Percentiles rank a stretch among this genome's conserved stretches.
phyloP scores from a whole-genome alignment of 2,797 vertebrate genomes.

The Diceros bicornis region DNA sequence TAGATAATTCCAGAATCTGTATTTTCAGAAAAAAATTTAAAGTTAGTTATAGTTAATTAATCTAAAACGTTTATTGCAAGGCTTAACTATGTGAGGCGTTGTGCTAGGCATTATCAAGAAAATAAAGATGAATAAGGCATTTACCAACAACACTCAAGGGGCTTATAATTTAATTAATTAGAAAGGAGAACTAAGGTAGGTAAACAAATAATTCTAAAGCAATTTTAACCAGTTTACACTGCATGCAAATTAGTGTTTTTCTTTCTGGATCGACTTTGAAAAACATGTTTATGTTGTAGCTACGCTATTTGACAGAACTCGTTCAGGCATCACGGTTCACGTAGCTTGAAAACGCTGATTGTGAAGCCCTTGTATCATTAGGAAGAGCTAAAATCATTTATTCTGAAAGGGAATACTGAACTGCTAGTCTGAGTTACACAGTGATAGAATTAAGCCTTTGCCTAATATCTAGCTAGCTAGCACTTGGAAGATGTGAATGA shows the following conservation, averaged over 20 bases:
- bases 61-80: neutral
- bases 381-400: neutral
- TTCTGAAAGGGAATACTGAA: neutral
- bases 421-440: neutral
- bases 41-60: conserved; percentile 29
- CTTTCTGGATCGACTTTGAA: neutral
- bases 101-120: neutral
- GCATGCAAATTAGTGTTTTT: neutral
- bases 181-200: neutral
- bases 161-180: neutral
- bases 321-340: neutral
- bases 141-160: neutral
- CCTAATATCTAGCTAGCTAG: conserved; percentile 6
- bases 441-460: neutral
- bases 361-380: neutral
- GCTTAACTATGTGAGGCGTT: neutral
- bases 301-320: neutral
- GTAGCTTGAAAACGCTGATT: neutral
- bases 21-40: conserved; percentile 67
- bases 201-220: conserved; percentile 44
- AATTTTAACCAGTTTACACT: neutral
- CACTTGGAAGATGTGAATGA: neutral
- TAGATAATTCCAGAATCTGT: conserved; percentile 88
- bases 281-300: neutral
- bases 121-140: neutral